Base-by-base conservation (phyloP, 2,797 vertebrate genomes). In the Caiman crocodilus region DNA sequence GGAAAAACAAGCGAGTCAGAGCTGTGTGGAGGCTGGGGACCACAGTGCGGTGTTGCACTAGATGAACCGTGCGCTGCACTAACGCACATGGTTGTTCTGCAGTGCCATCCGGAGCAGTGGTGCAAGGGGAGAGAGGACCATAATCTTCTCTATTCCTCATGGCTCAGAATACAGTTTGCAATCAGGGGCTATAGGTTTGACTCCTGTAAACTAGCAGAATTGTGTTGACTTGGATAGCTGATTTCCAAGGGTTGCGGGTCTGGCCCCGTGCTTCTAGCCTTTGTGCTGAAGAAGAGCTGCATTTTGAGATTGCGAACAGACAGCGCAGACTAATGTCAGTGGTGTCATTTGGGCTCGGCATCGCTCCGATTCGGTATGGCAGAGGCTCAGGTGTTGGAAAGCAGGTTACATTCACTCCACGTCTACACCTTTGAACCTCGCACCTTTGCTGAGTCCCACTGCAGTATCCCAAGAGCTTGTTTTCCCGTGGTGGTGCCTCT, bases 1-100 rank as follows among this genome's bases (percentile, higher is more conserved):
- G 89, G 95, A 89, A 64, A 93, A 94, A 96, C 84, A 79, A 94
- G 81, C 94, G 88, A 8, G 81, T 84, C 92, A 94, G 55, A 5
- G 79, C 74, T 90, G 73, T 90, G 76, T 61, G 88, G 82, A 64
- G 92, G 76, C 78, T 58, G 84, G 93, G 76, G 14, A 4, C 20
- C 28, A 5, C 69, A 15, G 64, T 57, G 56, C 28, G 1, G 80
- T 65, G 82, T 69, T 57, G 90, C 81, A 0, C 64, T 6, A 91
- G 78, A 86, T n/a, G 5, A 28, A 86, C 63, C 79, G 88, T 23
- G 86, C 80, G 73, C 75, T 50, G 42, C 42, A 50, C 42, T 11
- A 21, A 14, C 79, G 71, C 75, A 28, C 71, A 26, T 3, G 3
- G 81, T 79, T 92, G 79, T 35, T 67, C 10, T 6, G n/a, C 87